Evolutionary conservation across 2,888 invertebrate species (phyloP).

Genomic region (Orchesella flavescens): DNA sequence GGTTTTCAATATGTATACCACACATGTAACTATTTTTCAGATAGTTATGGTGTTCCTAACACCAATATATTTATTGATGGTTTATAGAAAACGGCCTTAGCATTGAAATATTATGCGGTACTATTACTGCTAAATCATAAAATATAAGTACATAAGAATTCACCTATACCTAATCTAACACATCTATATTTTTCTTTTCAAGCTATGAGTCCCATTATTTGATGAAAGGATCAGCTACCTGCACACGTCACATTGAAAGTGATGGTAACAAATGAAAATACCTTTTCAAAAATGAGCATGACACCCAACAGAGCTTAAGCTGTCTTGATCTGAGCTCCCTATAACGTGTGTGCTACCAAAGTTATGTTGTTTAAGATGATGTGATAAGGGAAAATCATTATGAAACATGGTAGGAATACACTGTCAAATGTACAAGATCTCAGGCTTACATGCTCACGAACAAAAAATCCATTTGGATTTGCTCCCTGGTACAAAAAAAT

Average conservation of each 20-base stretch:
- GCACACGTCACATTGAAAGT: neutral
- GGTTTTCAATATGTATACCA: too few relatives aligned
- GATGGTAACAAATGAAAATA: neutral
- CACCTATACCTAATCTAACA: too few relatives aligned
- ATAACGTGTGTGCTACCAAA: neutral
- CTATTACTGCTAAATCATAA: too few relatives aligned
- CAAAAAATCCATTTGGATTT: constrained; percentile 7
- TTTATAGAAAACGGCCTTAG: too few relatives aligned
- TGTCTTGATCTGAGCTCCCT: neutral
- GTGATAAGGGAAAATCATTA: constrained; percentile 38
- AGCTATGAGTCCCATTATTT: too few relatives aligned
- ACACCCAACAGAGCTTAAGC: neutral
- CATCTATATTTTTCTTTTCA: too few relatives aligned
- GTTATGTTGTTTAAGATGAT: constrained; percentile 19
- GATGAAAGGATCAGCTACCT: too few relatives aligned
- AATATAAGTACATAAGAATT: too few relatives aligned
- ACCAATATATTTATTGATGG: too few relatives aligned
- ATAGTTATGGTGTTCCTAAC: too few relatives aligned
- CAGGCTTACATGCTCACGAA: constrained; percentile 5
- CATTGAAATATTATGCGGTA: too few relatives aligned
- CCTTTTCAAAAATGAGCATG: constrained; percentile 23
- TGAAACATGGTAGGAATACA: constrained; percentile 32
- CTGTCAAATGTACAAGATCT: neutral
- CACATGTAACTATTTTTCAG: too few relatives aligned
- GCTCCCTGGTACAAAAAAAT: neutral